These are phyloP conservation scores for Rhineura floridana DNA, from an alignment of 2,113 vertebrate species.

Conservation along the genomic window DNA sequence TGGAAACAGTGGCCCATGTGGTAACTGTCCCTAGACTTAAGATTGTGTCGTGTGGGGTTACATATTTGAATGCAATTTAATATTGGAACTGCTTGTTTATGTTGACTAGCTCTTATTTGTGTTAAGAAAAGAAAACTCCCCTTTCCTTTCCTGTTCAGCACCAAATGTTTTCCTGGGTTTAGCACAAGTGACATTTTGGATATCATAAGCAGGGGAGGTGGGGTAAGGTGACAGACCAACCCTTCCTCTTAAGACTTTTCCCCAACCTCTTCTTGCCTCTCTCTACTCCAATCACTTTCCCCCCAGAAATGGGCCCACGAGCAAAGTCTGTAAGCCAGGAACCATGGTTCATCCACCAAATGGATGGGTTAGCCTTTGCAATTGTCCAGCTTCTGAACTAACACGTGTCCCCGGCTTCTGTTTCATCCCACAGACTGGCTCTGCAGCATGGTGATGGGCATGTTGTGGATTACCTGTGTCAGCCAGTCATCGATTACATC, in stretches of 20 bases:
- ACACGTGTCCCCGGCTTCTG: rapidly evolving
- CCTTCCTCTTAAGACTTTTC: not conserved
- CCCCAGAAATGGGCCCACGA: not conserved
- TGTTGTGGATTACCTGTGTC: constrained; percentile 94
- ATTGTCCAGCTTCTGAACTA: not conserved
- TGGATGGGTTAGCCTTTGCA: too few relatives aligned
- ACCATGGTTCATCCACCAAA: not conserved
- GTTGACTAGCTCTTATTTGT: not conserved
- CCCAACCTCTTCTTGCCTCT: not conserved
- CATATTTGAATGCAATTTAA: not conserved
- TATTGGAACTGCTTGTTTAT: not conserved
- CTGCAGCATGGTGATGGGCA: constrained; percentile 97
- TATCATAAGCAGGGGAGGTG: not conserved
- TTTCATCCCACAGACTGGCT: constrained; percentile 84
- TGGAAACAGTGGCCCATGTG: not conserved
- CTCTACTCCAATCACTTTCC: not conserved
- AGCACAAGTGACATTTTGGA: not conserved
- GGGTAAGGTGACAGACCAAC: not conserved
- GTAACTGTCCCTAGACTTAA: not conserved
- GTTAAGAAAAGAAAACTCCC: not conserved
- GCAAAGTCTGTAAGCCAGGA: not conserved
- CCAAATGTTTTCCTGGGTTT: not conserved
- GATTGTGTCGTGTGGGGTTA: not conserved
- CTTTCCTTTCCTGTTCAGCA: not conserved
- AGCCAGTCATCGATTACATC: constrained; percentile 98